A percentile compares a stretch with the other conserved stretches of the same genome.
Conservation (phyloP, 2,113 vertebrate species). For the Solea senegalensis region DNA sequence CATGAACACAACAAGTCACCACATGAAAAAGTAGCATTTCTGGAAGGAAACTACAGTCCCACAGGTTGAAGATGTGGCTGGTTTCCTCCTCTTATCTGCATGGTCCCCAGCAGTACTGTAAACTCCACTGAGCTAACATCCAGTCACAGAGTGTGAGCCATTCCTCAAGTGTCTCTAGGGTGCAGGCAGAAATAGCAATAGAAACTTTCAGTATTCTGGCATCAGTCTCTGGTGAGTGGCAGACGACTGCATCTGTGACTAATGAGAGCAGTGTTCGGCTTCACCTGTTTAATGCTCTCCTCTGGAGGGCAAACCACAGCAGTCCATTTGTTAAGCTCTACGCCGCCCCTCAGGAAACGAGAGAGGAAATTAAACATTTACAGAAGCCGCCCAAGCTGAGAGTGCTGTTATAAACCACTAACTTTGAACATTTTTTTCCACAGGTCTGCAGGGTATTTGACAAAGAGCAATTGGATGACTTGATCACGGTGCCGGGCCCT, state of each 20-base stretch:
- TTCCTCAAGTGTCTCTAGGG: constrained; percentile 54
- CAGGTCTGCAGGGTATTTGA: constrained; percentile 45
- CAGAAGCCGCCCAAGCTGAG: constrained; percentile 66
- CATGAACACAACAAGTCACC: not conserved
- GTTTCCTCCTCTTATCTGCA: constrained; percentile 40
- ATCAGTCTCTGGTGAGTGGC: constrained; percentile 66
- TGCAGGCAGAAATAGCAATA: constrained; percentile 40
- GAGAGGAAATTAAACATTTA: constrained; percentile 74
- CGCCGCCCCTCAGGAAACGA: constrained; percentile 44
- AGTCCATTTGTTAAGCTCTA: constrained; percentile 60
- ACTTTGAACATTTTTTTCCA: constrained; percentile 53
- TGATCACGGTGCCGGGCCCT: constrained; percentile 25
- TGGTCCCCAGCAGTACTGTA: constrained; percentile 39
- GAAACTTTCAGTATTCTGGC: constrained; percentile 55
- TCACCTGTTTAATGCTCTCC: constrained; percentile 68
- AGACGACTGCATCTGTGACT: constrained; percentile 74
- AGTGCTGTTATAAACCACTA: constrained; percentile 61
- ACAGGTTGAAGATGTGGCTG: constrained; percentile 32
- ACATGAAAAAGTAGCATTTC: constrained; percentile 21
- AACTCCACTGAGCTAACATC: constrained; percentile 57
- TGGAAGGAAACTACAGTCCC: constrained; percentile 39
- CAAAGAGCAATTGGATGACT: constrained; percentile 15
- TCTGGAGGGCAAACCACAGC: constrained; percentile 57
- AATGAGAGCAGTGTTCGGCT: constrained; percentile 72
- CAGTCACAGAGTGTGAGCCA: constrained; percentile 61